Conservation (phyloP, 23 tunicate species). For the Ascidia mentula region DNA sequence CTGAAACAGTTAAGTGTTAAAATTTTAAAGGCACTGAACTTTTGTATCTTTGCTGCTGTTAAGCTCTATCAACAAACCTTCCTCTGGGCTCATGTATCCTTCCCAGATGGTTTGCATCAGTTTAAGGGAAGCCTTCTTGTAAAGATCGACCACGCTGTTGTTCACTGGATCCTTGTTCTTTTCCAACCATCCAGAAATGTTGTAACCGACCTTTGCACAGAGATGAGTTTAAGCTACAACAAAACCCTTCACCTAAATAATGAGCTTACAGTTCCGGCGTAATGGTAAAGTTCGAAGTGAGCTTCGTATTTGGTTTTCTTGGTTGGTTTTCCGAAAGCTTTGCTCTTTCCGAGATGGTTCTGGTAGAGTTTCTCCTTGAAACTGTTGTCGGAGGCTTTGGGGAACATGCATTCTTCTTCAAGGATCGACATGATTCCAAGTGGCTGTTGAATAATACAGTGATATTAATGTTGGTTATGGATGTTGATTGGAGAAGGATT, state of each 20-base stretch:
- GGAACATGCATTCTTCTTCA: constrained; percentile 98
- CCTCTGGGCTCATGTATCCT: constrained; percentile 93
- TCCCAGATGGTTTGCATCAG: constrained; percentile 97
- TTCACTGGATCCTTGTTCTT: constrained; percentile 97
- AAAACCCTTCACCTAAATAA: neutral
- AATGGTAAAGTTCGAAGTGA: constrained; percentile 90
- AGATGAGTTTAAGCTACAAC: neutral
- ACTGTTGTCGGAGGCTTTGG: constrained; percentile 90
- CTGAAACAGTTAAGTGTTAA: constrained; percentile 21
- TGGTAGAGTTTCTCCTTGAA: constrained; percentile 91
- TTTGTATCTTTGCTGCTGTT: too few relatives aligned
- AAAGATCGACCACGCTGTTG: constrained; percentile 89
- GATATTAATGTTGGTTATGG: too few relatives aligned
- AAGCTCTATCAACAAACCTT: too few relatives aligned
- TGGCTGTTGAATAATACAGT: constrained; percentile 54
- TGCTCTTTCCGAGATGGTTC: constrained; percentile 86
- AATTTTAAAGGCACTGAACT: too few relatives aligned
- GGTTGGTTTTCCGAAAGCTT: constrained; percentile 84
- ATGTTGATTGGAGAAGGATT: too few relatives aligned
- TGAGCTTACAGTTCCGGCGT: constrained; percentile 91
- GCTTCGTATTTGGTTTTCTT: constrained; percentile 89
- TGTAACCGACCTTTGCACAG: constrained; percentile 73
- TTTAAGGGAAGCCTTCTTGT: constrained; percentile 71
- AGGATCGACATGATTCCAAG: constrained; percentile 96
- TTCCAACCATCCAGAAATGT: constrained; percentile 86